Base-by-base conservation (phyloP, 2,888 invertebrate genomes). In the Belgica antarctica region DNA sequence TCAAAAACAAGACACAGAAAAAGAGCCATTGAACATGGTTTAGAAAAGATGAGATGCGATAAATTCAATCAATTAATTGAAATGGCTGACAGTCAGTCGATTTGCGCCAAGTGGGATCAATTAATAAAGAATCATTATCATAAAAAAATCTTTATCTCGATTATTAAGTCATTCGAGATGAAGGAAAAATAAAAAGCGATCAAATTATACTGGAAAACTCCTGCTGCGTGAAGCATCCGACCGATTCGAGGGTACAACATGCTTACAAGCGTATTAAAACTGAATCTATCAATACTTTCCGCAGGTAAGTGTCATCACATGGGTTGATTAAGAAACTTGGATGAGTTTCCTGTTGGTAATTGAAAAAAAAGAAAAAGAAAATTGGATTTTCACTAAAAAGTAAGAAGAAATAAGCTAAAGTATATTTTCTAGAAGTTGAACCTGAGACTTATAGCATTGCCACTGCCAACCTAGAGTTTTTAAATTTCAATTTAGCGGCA, bases 101-200 rank as follows among this genome's bases (percentile, higher is more conserved):
- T 52, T 52, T 52, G 52, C 52, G 22, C 52, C 52, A n/a, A 52
- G 52, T 52, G 52, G 22, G 52, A 52, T 52, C 52, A 52, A 52
- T 52, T 52, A 52, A 52, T 52, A 52, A 52, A 52, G 22, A 52
- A 52, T 19, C 19, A 52, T 52, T 52, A 52, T 52, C 52, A 52
- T 52, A 52, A 52, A 52, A n/a, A 52, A 52, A 52, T 41, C 52
- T 52, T 52, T 52, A 52, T 52, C 52, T 52, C 2, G 17, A 7
- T 52, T 52, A 52, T 52, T 19, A n/a, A 52, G 52, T 52, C 52
- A 52, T 52, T 52, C n/a, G 22, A 52, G 17, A 22, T 52, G 12
- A 52, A 52, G n/a, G 22, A 52, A 15, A 52, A 19, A 22, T 12
- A 52, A 52, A 52, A n/a, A 52, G 7, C 22, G 52, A 52, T 22